Conservation (phyloP, 2,797 vertebrate genomes). For the Threskiornis aethiopicus region DNA sequence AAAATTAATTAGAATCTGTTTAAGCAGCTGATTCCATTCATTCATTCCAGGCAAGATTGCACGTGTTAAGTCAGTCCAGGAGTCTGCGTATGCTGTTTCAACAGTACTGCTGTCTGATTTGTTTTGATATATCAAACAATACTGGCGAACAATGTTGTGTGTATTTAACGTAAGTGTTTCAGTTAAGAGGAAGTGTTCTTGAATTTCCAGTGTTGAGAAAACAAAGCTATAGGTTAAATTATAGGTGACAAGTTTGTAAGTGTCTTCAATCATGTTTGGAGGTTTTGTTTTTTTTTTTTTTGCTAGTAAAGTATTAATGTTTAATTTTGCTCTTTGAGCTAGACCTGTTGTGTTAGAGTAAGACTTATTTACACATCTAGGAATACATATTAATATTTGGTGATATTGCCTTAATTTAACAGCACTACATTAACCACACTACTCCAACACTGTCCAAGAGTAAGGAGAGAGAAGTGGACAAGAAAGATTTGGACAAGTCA, state of each 20-base stretch:
- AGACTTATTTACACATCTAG: background rate
- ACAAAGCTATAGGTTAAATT: background rate
- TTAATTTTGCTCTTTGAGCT: background rate
- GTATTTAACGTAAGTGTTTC: background rate
- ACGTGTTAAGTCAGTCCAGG: background rate
- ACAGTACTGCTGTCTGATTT: background rate
- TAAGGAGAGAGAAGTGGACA: conserved; percentile 96
- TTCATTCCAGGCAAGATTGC: background rate
- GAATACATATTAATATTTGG: conserved; percentile 70
- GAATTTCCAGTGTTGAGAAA: background rate
- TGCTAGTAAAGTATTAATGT: background rate
- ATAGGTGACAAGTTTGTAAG: background rate
- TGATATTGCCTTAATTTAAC: conserved; percentile 82
- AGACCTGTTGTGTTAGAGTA: background rate
- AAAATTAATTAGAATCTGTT: background rate
- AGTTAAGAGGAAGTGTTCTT: background rate
- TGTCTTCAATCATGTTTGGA: background rate
- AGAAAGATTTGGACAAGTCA: conserved; percentile 93
- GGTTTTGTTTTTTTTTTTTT: background rate
- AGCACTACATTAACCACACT: conserved; percentile 95
- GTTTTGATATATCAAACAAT: background rate
- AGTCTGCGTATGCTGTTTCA: background rate
- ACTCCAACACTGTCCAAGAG: conserved; percentile 92
- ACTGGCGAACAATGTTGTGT: background rate
- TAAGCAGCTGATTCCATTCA: background rate